These are phyloP conservation scores for Danaus chrysippus DNA, from an alignment of 2,888 invertebrate species.

Conservation along the genomic window DNA sequence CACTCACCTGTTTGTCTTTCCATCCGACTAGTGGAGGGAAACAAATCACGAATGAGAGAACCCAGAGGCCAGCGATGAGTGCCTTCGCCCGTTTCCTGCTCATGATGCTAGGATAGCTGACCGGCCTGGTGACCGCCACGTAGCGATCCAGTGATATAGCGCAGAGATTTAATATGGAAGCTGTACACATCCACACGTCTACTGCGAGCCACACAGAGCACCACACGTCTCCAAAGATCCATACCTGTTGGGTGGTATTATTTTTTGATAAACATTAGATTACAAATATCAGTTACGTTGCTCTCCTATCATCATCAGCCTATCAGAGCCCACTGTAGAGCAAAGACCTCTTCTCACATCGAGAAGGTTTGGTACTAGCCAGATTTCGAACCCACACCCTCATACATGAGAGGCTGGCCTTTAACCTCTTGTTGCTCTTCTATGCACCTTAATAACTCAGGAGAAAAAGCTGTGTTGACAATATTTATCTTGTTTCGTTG, in stretches of 20 bases:
- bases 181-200: slow-evolving; percentile 99
- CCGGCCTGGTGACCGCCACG: slow-evolving; percentile 97
- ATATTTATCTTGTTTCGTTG: too few relatives aligned
- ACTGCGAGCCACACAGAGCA: slow-evolving; percentile 98
- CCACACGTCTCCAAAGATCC: slow-evolving; percentile 98
- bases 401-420: too few relatives aligned
- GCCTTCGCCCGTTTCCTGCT: slow-evolving; percentile 90
- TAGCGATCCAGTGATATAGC: slow-evolving; percentile 97
- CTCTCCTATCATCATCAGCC: too few relatives aligned
- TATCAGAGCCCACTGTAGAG: too few relatives aligned
- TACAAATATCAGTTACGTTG: not conserved
- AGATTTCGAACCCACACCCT: too few relatives aligned
- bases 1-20: slow-evolving; percentile 82
- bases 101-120: slow-evolving; percentile 96
- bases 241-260: slow-evolving; percentile 80
- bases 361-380: too few relatives aligned
- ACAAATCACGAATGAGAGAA: slow-evolving; percentile 96
- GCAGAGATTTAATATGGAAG: slow-evolving; percentile 96
- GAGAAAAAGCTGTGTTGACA: too few relatives aligned
- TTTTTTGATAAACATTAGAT: not conserved
- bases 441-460: not conserved
- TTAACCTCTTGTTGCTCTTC: too few relatives aligned
- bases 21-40: slow-evolving; percentile 97
- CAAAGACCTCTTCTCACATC: too few relatives aligned
- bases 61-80: slow-evolving; percentile 95